Evolutionary conservation across 2,888 invertebrate genomes (phyloP).

Genomic region (Pteria penguin): DNA sequence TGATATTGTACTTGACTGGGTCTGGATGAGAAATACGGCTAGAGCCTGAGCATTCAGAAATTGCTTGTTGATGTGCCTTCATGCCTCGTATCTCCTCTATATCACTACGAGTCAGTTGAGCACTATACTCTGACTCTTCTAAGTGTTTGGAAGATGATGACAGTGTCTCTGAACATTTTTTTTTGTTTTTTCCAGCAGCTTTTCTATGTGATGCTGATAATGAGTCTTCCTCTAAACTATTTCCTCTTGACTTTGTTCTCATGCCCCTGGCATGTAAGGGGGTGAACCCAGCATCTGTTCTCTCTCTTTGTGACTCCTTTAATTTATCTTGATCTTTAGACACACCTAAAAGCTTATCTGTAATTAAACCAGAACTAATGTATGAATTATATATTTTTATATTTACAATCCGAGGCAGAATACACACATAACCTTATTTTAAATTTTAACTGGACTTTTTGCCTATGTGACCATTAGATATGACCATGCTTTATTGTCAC

Average conservation of each 20-base stretch:
- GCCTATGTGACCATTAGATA: too few relatives aligned
- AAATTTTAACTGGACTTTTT: too few relatives aligned
- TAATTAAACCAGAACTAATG: too few relatives aligned
- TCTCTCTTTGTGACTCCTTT: too few relatives aligned
- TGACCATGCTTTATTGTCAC: too few relatives aligned
- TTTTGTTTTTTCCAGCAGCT: neutral
- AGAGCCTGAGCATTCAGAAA: conserved; percentile 66
- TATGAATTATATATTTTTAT: too few relatives aligned
- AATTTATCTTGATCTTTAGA: too few relatives aligned
- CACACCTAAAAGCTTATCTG: too few relatives aligned
- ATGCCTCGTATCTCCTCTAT: conserved; percentile 61
- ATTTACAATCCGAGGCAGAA: too few relatives aligned
- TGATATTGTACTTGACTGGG: conserved; percentile 55
- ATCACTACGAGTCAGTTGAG: conserved; percentile 62
- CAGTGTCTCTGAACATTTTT: neutral
- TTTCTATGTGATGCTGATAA: too few relatives aligned
- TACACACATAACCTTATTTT: too few relatives aligned
- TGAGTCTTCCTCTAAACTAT: neutral
- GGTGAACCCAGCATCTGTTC: neutral
- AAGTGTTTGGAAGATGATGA: neutral
- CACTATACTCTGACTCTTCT: conserved; percentile 14
- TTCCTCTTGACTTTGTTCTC: neutral
- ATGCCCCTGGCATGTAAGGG: neutral
- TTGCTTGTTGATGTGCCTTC: conserved; percentile 14
- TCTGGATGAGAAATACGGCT: conserved; percentile 70